These are phyloP conservation scores for Bursaphelenchus okinawaensis DNA, from an alignment of 2,888 invertebrate genomes.

Conservation along the genomic window DNA sequence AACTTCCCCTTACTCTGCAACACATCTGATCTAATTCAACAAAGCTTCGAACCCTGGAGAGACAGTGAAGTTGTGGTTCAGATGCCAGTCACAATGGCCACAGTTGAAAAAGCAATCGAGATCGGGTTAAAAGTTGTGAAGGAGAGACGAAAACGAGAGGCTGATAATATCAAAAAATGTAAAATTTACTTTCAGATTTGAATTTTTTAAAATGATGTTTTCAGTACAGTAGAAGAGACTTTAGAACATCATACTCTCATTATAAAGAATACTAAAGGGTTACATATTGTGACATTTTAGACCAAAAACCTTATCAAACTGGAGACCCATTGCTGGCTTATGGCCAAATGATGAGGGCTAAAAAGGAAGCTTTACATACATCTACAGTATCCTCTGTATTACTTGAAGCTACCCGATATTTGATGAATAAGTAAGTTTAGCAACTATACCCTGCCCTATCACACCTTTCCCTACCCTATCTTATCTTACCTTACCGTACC, in stretches of 20 bases:
- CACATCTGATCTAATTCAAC: conserved; percentile 29
- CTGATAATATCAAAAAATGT: conserved; percentile 37
- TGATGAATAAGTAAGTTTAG: conserved; percentile 5
- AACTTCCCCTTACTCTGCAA: conserved; percentile 56
- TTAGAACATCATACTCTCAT: too few relatives aligned
- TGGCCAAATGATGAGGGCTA: conserved; percentile 35
- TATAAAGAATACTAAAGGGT: too few relatives aligned
- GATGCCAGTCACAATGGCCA: conserved; percentile 51
- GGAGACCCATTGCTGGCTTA: conserved; percentile 54
- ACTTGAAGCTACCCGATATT: conserved; percentile 48
- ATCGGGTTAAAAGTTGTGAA: conserved; percentile 24
- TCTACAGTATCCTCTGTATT: conserved; percentile 50
- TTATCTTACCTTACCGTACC: too few relatives aligned
- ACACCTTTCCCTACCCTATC: not conserved
- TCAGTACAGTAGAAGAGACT: too few relatives aligned
- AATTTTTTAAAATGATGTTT: not conserved
- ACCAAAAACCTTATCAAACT: conserved; percentile 41
- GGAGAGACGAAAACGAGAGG: conserved; percentile 46
- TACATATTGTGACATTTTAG: conserved; percentile 27
- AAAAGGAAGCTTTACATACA: conserved; percentile 43
- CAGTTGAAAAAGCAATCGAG: conserved; percentile 43
- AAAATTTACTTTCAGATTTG: conserved; percentile 25
- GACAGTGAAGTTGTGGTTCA: conserved; percentile 47
- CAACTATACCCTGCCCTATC: not conserved
- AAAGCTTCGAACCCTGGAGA: conserved; percentile 44